Evolutionary conservation across 2,888 invertebrate species (phyloP).

Genomic region (Prosapia bicincta): DNA sequence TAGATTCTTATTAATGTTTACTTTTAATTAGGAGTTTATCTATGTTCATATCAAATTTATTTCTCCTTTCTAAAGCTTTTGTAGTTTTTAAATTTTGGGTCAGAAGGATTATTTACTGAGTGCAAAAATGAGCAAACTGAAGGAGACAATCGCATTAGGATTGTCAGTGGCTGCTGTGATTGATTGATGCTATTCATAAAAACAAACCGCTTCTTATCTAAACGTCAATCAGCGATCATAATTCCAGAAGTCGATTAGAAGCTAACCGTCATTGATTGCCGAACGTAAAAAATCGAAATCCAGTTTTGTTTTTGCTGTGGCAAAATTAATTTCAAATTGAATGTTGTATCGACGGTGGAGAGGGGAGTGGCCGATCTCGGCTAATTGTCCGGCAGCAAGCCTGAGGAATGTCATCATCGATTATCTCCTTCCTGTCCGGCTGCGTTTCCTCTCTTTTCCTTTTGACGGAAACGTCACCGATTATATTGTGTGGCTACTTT

Average conservation of each 20-base stretch:
- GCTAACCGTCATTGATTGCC: not conserved
- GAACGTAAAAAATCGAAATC: not conserved
- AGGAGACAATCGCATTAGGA: not conserved
- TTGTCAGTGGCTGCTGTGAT: not conserved
- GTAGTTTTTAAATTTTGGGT: no score
- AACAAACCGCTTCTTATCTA: not conserved
- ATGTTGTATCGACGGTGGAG: constrained; percentile 6
- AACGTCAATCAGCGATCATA: not conserved
- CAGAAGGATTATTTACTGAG: no score
- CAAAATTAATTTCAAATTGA: constrained; percentile 25
- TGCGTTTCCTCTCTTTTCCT: not conserved
- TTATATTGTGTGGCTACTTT: not conserved
- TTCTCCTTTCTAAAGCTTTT: no score
- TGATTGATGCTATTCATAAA: not conserved
- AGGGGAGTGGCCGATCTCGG: constrained; percentile 15
- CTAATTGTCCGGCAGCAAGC: not conserved
- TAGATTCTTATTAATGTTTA: no score
- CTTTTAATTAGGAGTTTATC: no score
- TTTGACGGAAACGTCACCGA: not conserved
- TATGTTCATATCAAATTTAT: no score
- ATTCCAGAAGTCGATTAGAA: not conserved
- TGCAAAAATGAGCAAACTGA: no score
- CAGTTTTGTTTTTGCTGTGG: not conserved
- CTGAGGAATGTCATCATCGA: not conserved
- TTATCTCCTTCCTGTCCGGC: not conserved